Percentiles rank a stretch among this genome's conserved stretches.
Conservation (phyloP, 2,113 vertebrate species). For the Mixornis gularis region DNA sequence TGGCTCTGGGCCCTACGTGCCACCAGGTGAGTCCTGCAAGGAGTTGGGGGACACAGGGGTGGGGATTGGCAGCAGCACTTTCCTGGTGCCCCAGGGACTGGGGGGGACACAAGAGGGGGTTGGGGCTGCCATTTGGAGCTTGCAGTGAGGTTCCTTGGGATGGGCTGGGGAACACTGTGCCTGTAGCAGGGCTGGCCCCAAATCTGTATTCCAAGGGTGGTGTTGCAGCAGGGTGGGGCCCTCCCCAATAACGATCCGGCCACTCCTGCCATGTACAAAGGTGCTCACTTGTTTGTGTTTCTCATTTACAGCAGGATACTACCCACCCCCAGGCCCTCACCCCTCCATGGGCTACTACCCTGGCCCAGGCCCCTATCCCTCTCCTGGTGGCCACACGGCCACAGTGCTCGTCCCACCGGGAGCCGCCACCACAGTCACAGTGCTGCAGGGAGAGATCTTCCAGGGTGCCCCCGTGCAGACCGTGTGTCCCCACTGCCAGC, state of each 20-base stretch:
- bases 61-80: neutral
- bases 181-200: neutral
- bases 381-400: constrained; percentile 82
- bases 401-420: constrained; percentile 87
- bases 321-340: constrained; percentile 67
- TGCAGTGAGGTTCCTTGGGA: rapidly evolving
- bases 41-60: rapidly evolving
- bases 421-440: constrained; percentile 87
- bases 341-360: constrained; percentile 77
- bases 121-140: neutral
- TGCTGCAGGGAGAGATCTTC: constrained; percentile 96
- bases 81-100: neutral
- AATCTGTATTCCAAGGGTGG: neutral
- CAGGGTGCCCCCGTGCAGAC: constrained; percentile 91
- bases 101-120: rapidly evolving
- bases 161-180: neutral
- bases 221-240: rapidly evolving
- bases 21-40: constrained; percentile 68
- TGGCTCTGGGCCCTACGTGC: constrained; percentile 70
- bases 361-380: constrained; percentile 75
- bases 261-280: rapidly evolving
- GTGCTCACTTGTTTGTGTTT: neutral
- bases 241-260: rapidly evolving
- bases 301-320: constrained; percentile 61
- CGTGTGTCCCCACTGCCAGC: constrained; percentile 95